Percentiles rank a stretch among this genome's conserved stretches.
phyloP scores from a whole-genome alignment of 2,888 invertebrate species.

The Lapara coniferarum region DNA sequence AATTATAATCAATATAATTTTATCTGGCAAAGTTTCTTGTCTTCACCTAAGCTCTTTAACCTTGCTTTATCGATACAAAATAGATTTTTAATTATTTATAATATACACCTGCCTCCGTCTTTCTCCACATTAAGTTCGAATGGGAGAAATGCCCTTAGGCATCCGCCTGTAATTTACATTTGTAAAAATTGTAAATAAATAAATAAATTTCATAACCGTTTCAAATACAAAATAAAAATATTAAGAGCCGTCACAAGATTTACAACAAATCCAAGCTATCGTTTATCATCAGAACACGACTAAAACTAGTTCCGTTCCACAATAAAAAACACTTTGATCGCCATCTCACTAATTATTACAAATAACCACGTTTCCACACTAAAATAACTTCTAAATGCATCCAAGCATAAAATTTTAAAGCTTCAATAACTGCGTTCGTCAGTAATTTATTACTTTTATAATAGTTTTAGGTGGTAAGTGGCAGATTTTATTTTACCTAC shows the following conservation, averaged over 20 bases:
- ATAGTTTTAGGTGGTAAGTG: conserved; percentile 65
- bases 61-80: too few relatives aligned
- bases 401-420: conserved; percentile 66
- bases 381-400: conserved; percentile 54
- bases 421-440: conserved; percentile 65
- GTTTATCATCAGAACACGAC: conserved; percentile 50
- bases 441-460: conserved; percentile 73
- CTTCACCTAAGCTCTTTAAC: too few relatives aligned
- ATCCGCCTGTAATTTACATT: too few relatives aligned
- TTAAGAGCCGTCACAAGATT: neutral
- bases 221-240: neutral
- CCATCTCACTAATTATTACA: conserved; percentile 70
- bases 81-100: too few relatives aligned
- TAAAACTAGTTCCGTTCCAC: conserved; percentile 47
- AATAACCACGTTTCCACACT: conserved; percentile 52
- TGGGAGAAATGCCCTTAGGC: too few relatives aligned
- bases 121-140: too few relatives aligned
- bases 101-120: too few relatives aligned
- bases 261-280: conserved; percentile 36
- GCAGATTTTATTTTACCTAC: conserved; percentile 36
- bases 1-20: too few relatives aligned
- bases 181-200: too few relatives aligned
- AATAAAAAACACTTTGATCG: conserved; percentile 60
- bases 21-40: too few relatives aligned
- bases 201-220: too few relatives aligned